Base-by-base conservation (phyloP, 2,113 vertebrate genomes). In the Corvus cornix region DNA sequence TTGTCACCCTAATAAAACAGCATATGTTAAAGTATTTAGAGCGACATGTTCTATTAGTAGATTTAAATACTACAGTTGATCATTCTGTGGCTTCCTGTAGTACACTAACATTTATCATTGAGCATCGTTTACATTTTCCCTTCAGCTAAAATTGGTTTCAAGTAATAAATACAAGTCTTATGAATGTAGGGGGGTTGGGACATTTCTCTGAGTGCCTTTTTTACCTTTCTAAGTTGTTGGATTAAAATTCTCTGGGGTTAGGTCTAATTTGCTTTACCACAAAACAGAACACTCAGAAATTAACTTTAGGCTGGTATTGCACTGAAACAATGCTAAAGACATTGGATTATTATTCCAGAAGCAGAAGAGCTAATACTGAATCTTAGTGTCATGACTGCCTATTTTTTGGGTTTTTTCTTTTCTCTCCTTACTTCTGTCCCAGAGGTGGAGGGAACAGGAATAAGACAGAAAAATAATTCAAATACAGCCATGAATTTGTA, bases 361-460 rank as follows among this genome's bases (percentile, higher is more conserved):
- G 39, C 52, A 53, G 19, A 76, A 37, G 21, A 6, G 60, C 31
- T 55, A 35, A 55, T 62, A 20, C 11, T 69, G 87, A 60, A 87
- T 49, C 63, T 63, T 35, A 68, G 13, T 43, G 18, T 31, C 46
- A 59, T 30, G 5, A 10, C 7, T 77, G 8, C 9, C 24, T 33
- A 0, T 19, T 84, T 18, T 31, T n/a, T 1, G 9, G 4, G 0
- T 2, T 27, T 1, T 22, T 20, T 2, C 11, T 39, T 15, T 28
- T 4, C 3, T n/a, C 4, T 77, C 55, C 30, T 55, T 41, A 22
- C 7, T 62, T 62, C 26, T 35, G 14, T 35, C 31, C 18, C 7
- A 16, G 3, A 16, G 4, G 7, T 37, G 7, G 4, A 2, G 1
- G 11, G 12, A 2, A 43, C 23, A 44, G 23, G 11, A 77, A 66